Base-by-base conservation (phyloP, 2,113 vertebrate genomes). In the Thomomys bottae region DNA sequence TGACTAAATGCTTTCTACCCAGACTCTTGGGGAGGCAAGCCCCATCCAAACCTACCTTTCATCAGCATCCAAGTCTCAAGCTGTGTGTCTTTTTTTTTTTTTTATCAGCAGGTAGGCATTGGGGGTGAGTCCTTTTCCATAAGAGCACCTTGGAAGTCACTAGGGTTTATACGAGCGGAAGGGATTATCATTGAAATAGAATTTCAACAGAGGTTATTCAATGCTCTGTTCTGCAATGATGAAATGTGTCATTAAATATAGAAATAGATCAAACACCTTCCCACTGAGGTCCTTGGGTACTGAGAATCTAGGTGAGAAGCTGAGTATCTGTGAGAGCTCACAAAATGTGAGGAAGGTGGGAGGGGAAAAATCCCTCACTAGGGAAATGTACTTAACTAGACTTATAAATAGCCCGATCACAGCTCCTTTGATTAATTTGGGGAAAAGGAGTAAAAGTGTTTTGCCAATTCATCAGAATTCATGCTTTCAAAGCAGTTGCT, bases 241-340 rank as follows among this genome's bases (percentile, higher is more conserved):
- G 96, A 97, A 98, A 97, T 97, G 96, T 76, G 96, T 91, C 97
- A 97, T 98, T 98, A 98, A 98, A 98, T 98, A 98, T 98, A 98
- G 98, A 97, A 98, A 95, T 95, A 98, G 97, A 97, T 97, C 97
- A 97, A 95, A 94, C 95, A 97, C 88, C 94, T 97, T 96, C 94
- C 96, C 96, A 95, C 86, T 8, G 95, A 98, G 96, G 96, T 96
- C 96, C 95, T 94, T 86, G 63, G 1, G 26, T 91, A 96, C 93
- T 70, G 94, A 95, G 84, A 97, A 98, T 95, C 80, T 97, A 97
- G 96, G 96, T 97, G 96, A 97, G 95, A 95, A 89, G 94, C 94
- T 94, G 96, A 96, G 82, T 95, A 93, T 94, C 95, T 89, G 95
- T 88, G 95, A 95, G 89, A 96, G 89, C 95, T 97, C 94, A 80